Conservation (phyloP, 2,113 vertebrate genomes). For the crab-eating macaque (Macaca fascicularis) region DNA sequence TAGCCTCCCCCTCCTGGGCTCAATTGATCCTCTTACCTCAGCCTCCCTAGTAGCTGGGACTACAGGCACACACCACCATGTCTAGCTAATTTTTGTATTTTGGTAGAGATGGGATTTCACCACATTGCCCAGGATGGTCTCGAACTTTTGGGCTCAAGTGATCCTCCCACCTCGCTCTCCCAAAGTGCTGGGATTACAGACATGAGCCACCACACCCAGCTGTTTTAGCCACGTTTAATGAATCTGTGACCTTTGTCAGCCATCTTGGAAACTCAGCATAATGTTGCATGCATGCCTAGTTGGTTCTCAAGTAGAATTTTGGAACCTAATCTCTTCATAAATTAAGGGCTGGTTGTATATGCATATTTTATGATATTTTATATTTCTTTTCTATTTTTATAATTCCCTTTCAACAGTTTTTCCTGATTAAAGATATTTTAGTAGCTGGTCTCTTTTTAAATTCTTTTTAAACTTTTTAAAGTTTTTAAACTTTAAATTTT, state of each 20-base stretch:
- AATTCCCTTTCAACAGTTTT: constrained; percentile 47
- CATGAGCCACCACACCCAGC: no score
- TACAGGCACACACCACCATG: no score
- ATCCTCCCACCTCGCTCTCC: no score
- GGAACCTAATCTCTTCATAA: not conserved
- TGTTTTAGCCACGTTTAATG: not conserved
- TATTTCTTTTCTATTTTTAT: constrained; percentile 36
- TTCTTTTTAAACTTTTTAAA: not conserved
- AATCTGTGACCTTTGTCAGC: not conserved
- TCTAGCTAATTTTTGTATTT: no score
- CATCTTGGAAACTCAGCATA: not conserved
- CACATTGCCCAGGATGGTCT: no score
- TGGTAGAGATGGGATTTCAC: no score
- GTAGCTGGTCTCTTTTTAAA: constrained; percentile 14
- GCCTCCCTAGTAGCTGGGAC: no score
- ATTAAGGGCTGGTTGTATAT: not conserved
- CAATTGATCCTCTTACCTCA: no score
- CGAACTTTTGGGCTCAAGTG: no score
- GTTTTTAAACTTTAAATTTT: not conserved
- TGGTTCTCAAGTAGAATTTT: constrained; percentile 21
- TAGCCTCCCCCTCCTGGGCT: no score
- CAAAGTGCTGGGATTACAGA: no score
- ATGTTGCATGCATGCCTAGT: not conserved
- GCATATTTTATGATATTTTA: constrained; percentile 8
- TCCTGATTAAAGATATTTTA: constrained; percentile 46